Conservation (phyloP, 2,888 invertebrate genomes). For the Linnaemya tessellans region DNA sequence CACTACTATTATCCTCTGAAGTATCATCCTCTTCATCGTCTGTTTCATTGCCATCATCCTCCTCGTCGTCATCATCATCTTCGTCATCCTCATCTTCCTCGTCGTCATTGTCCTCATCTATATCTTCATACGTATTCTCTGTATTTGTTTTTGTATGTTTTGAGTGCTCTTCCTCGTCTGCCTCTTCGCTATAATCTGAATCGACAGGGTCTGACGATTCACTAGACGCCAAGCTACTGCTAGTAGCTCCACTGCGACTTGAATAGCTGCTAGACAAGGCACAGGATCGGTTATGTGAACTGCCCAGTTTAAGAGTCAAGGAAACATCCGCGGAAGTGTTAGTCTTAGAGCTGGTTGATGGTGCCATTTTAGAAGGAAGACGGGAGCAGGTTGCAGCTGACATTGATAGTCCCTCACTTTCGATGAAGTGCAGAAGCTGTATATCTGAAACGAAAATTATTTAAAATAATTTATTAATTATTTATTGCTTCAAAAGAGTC, state of each 20-base stretch:
- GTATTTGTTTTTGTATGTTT: constrained; percentile 69
- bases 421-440: not conserved
- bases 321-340: constrained; percentile 77
- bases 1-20: constrained; percentile 83
- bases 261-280: constrained; percentile 66
- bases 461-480: no score
- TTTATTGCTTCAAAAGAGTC: no score
- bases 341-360: constrained; percentile 68
- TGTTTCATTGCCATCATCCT: constrained; percentile 80
- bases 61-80: constrained; percentile 77
- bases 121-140: constrained; percentile 72
- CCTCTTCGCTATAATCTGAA: constrained; percentile 82
- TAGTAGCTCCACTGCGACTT: constrained; percentile 56
- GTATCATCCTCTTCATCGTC: constrained; percentile 80
- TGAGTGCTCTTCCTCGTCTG: constrained; percentile 75
- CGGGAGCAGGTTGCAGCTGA: constrained; percentile 82
- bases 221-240: constrained; percentile 78
- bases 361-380: constrained; percentile 73
- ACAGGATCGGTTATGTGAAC: constrained; percentile 45
- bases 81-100: constrained; percentile 77
- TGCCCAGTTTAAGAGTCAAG: constrained; percentile 77
- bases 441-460: constrained; percentile 30
- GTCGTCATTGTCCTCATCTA: constrained; percentile 74
- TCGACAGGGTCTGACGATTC: constrained; percentile 83
- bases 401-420: constrained; percentile 74